These are phyloP conservation scores for Eudorcas thomsonii DNA, from an alignment of 2,113 vertebrate genomes.

Conservation along the genomic window DNA sequence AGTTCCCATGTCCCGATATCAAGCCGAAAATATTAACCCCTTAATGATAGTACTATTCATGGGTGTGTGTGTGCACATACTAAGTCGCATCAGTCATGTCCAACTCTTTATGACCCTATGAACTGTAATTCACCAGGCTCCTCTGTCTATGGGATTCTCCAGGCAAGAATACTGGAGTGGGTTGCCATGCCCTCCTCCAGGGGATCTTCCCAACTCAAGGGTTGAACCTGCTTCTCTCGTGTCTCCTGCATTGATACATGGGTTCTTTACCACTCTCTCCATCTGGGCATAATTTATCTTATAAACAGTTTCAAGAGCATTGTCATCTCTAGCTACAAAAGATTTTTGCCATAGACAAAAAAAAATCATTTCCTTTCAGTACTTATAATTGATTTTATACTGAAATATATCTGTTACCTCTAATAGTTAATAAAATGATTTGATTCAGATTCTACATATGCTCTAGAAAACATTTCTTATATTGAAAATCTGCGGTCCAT, in stretches of 20 bases:
- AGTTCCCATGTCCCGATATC: neutral
- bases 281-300: neutral
- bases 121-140: neutral
- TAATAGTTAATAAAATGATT: neutral
- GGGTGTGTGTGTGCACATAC: fast-evolving
- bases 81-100: neutral
- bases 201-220: neutral
- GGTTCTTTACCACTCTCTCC: neutral
- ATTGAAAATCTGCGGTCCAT: neutral
- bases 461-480: neutral
- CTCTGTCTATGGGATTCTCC: neutral
- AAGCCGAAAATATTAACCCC: neutral
- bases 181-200: neutral
- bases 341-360: neutral
- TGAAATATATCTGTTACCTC: neutral
- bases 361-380: neutral
- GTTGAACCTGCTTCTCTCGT: neutral
- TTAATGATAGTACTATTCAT: neutral
- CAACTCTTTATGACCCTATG: neutral
- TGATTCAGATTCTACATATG: neutral
- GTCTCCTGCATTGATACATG: neutral
- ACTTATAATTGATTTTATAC: neutral
- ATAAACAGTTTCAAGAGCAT: neutral
- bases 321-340: neutral
- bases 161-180: neutral